Base-by-base conservation (phyloP, 2,888 invertebrate species). In the Ophion ellenae region DNA sequence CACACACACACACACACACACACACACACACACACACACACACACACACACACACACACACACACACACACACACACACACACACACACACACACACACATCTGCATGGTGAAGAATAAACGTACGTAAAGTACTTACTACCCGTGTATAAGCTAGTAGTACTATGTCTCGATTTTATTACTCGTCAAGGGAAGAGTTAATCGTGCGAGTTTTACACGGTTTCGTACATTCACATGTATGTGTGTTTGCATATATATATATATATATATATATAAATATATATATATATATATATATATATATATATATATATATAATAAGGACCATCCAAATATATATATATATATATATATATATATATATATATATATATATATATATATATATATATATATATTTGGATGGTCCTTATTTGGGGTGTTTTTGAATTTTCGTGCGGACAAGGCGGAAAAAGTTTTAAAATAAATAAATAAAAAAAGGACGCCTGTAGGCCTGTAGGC, bases 151-250 rank as follows among this genome's bases (percentile, higher is more conserved):
- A 66, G 17, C 14, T 24, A 59, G 53, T 32, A 11, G 28, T 17
- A 32, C 17, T 24, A 20, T 69, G 70, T 61, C 67, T 7, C 14
- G 24, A 71, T 83, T 86, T 86, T 86, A 86, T 86, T 74, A 86
- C 83, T 83, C 77, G 80, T 24, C 73, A 83, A 83, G 83, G 77
- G 83, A 40, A 80, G 80, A 83, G 81, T 81, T 73, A 74, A 86
- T 80, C 80, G 64, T 69, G 63, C 69, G 80, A 83, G 59, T 77
- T 85, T 83, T 79, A 84, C 73, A 73, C 64, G 78, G 59, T 74
- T 20, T 82, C 71, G 59, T 67, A 63, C 45, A 47, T 77, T n/a
- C 28, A 24, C 9, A 47, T 47, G 3, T 14, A 74, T 57, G 20
- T 74, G 36, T n/a, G 36, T 73, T 9, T 28, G 53, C 40, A 75